phyloP scores from a whole-genome alignment of 2,113 vertebrate genomes.

The Tor tambroides region DNA sequence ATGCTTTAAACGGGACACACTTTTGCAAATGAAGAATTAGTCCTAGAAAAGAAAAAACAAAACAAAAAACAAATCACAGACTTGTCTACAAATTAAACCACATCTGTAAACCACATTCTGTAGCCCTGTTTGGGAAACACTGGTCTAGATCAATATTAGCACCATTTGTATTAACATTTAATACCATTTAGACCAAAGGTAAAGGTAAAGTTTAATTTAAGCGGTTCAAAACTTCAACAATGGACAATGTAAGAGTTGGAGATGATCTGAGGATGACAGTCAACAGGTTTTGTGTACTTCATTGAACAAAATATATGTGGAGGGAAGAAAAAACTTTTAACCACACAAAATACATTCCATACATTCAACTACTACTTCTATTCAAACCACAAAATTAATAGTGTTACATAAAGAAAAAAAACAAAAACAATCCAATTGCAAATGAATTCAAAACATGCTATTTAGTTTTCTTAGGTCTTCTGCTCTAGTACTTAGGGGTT shows the following conservation, averaged over 20 bases:
- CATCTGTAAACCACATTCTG: not conserved
- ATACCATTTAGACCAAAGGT: conserved; percentile 27
- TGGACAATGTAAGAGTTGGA: conserved; percentile 49
- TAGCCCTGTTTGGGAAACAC: not conserved
- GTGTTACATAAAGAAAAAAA: conserved; percentile 47
- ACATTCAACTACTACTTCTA: conserved; percentile 51
- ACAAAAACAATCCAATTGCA: conserved; percentile 17
- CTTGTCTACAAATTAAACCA: not conserved
- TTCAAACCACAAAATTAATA: conserved; percentile 58
- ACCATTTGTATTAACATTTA: not conserved
- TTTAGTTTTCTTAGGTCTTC: conserved; percentile 36
- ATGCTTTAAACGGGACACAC: not conserved
- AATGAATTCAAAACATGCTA: conserved; percentile 34
- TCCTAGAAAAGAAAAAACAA: not conserved
- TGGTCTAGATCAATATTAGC: conserved; percentile 4
- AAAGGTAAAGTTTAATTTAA: conserved; percentile 60
- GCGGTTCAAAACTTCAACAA: conserved; percentile 54
- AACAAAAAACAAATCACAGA: not conserved
- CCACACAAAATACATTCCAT: conserved; percentile 56
- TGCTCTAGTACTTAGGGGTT: conserved; percentile 40
- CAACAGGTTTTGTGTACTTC: conserved; percentile 45
- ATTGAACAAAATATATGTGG: conserved; percentile 52
- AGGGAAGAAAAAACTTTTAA: conserved; percentile 48
- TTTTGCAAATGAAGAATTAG: not conserved
- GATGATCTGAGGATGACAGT: conserved; percentile 35